These are phyloP conservation scores for Eilema sororculum DNA, from an alignment of 2,888 invertebrate species.

Conservation along the genomic window DNA sequence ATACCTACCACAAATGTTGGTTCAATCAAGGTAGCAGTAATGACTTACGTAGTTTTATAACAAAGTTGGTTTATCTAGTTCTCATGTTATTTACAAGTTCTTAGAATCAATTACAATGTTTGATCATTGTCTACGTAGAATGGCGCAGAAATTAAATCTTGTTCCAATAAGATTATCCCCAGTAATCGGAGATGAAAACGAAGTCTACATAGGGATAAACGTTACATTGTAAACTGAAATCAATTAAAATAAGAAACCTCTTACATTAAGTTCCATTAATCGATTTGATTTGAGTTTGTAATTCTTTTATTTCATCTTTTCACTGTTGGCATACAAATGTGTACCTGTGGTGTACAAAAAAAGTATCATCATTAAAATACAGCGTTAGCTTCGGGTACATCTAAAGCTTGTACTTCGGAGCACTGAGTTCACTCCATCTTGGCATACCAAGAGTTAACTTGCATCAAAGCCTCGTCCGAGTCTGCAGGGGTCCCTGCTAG, in stretches of 20 bases:
- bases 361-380: no score
- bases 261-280: not conserved
- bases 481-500: no score
- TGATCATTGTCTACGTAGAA: not conserved
- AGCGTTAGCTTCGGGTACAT: no score
- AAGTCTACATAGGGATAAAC: conserved; percentile 6
- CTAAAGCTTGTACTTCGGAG: no score
- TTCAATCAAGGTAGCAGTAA: not conserved
- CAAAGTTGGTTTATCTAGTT: conserved; percentile 7
- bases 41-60: not conserved
- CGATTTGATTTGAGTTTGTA: not conserved
- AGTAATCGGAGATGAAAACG: conserved; percentile 6
- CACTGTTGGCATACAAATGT: no score
- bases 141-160: conserved; percentile 6
- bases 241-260: conserved; percentile 6
- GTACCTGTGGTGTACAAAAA: no score
- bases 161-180: conserved; percentile 12
- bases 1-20: not conserved
- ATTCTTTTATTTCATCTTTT: not conserved
- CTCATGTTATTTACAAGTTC: conserved; percentile 12
- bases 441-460: no score
- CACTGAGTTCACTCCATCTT: no score
- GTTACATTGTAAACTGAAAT: not conserved
- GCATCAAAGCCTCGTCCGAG: no score
- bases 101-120: conserved; percentile 11